Percentiles rank a stretch among this genome's conserved stretches.
Evolutionary conservation across 2,888 invertebrate species (phyloP).

Genomic region (Lissocephala sabroskyi): DNA sequence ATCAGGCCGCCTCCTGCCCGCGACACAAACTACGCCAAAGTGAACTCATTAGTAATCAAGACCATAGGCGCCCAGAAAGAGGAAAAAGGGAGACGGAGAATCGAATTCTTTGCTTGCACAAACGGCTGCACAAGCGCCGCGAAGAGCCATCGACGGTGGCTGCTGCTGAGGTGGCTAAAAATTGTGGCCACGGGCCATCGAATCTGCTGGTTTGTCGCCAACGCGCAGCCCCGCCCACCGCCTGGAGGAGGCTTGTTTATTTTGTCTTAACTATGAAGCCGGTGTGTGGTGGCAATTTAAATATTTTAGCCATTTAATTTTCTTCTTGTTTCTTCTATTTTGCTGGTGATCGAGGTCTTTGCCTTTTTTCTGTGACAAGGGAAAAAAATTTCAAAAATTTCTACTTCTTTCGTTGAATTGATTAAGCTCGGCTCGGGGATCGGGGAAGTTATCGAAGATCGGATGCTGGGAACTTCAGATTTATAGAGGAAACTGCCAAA

Average conservation of each 20-base stretch:
- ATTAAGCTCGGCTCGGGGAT: no score
- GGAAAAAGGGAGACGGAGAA: background rate
- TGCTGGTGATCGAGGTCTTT: no score
- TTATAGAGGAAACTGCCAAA: no score
- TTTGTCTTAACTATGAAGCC: slow-evolving; percentile 46
- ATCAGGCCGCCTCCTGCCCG: slow-evolving; percentile 38
- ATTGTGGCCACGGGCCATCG: no score
- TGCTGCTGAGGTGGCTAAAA: no score
- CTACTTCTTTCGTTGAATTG: slow-evolving; percentile 14
- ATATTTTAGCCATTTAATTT: slow-evolving; percentile 58
- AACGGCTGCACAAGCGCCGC: background rate
- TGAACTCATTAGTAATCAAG: slow-evolving; percentile 59
- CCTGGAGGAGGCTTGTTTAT: slow-evolving; percentile 50
- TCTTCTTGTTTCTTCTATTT: slow-evolving; percentile 4
- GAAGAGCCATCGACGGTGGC: slow-evolving; percentile 4
- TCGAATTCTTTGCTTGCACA: background rate
- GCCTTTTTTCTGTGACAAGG: slow-evolving; percentile 11
- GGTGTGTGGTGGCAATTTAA: slow-evolving; percentile 57
- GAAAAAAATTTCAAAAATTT: slow-evolving; percentile 52
- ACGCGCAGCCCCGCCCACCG: slow-evolving; percentile 28
- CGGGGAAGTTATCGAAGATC: no score
- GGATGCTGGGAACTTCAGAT: no score
- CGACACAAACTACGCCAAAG: slow-evolving; percentile 22
- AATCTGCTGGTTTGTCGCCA: slow-evolving; percentile 37
- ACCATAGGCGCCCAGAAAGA: slow-evolving; percentile 22